Evolutionary conservation across 2,888 invertebrate genomes (phyloP), one percentile per base, ranked within the genome.

Genomic region (Clostera curtula): DNA sequence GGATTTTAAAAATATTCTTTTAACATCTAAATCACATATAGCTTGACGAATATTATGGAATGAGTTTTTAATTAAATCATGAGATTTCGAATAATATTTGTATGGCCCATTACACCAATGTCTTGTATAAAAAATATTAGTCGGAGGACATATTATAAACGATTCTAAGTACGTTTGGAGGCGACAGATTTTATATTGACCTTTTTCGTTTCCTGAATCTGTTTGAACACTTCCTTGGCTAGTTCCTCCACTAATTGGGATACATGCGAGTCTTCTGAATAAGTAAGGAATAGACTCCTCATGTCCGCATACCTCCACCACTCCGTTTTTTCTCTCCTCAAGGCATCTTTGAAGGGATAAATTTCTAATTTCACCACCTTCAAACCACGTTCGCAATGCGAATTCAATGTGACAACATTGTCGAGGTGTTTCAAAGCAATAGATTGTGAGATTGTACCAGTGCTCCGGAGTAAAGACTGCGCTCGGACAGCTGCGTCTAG

Each of bases 401-500:
- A 34, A 12, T 29, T 34, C 29, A 34, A 27, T 11, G 29, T 24
- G 18, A 34, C 20, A 21, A 24, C 11, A 8, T 6, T 18, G 11
- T 30, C 29, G 12, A 15, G 24, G 29, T 34, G 26, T 16, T 24
- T 26, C 10, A 34, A 27, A 29, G 26, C 22, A 7, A 34, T 34
- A 29, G 3, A 24, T 17, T 34, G 34, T 12, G 34, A 34, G 2
- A 34, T 34, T 19, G 20, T 19, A n/a, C 29, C 34, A 34, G 27
- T 29, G 29, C 10, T 29, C 29, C 12, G 24, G 10, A n/a, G 25
- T 20, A 29, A 33, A 23, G 23, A 29, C 23, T 33, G 29, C 26
- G 12, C 11, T 26, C 24, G 29, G 25, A 29, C 29, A 15, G 15
- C 24, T 25, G 12, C 29, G 27, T 24, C 34, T 7, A 27, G 24